Evolutionary conservation across 64 coral and sea anemone species (phyloP).

Genomic region (Cladopsammia gracilis): DNA sequence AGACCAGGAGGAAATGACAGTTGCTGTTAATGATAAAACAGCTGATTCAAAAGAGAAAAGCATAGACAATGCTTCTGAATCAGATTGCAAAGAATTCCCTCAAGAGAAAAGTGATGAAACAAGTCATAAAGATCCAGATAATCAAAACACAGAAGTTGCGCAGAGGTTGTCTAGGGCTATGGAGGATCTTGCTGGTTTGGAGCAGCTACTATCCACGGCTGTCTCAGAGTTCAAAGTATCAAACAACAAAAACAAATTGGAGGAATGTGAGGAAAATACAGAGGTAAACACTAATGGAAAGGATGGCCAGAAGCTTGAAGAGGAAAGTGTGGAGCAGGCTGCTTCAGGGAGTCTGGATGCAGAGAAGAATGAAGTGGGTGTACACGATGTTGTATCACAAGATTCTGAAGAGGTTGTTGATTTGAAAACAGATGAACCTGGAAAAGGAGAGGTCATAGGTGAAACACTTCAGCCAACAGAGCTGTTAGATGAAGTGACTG

Average conservation of each 20-base stretch:
- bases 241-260: neutral
- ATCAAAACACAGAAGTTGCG: neutral
- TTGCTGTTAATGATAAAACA: neutral
- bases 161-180: slow-evolving; percentile 13
- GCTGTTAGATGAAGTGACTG: neutral
- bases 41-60: neutral
- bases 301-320: neutral
- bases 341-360: neutral
- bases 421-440: neutral
- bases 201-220: slow-evolving; percentile 1
- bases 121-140: neutral
- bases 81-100: neutral
- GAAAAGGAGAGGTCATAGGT: no score
- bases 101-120: neutral
- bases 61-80: neutral
- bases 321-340: neutral
- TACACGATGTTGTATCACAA: neutral
- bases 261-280: neutral
- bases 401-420: neutral
- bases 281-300: neutral
- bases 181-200: slow-evolving; percentile 9
- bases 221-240: neutral
- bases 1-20: neutral
- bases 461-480: neutral
- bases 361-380: neutral